phyloP scores from a whole-genome alignment of 2,113 vertebrate species.

The Fregata magnificens region DNA sequence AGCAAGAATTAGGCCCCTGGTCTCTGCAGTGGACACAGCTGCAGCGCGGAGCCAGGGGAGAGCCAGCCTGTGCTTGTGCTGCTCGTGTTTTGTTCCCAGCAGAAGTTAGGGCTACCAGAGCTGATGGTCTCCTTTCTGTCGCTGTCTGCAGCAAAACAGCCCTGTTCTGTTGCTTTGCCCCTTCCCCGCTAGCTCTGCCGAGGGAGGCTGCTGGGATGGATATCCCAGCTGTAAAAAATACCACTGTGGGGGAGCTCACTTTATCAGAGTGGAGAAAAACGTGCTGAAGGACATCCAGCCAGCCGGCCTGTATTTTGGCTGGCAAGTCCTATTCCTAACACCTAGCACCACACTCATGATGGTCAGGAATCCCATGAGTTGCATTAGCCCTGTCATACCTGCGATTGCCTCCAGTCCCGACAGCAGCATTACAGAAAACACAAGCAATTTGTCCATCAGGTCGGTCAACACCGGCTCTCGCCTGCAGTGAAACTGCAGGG shows the following conservation, averaged over 20 bases:
- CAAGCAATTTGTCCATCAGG: background rate
- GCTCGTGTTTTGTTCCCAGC: background rate
- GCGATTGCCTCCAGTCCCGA: background rate
- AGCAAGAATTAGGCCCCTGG: background rate
- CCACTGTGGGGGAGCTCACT: background rate
- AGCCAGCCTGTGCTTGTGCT: background rate
- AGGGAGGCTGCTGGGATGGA: background rate
- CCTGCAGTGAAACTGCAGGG: background rate
- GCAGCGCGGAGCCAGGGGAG: background rate
- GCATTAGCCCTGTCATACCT: background rate
- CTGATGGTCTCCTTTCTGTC: background rate
- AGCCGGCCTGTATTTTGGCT: background rate
- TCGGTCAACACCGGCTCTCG: rapidly evolving
- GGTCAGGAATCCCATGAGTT: background rate
- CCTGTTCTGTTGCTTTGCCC: rapidly evolving
- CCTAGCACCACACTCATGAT: background rate
- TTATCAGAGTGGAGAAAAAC: background rate
- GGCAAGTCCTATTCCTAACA: background rate
- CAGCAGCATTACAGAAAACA: background rate
- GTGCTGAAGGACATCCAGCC: background rate
- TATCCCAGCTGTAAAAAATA: background rate
- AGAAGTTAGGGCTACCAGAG: background rate
- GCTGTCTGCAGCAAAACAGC: background rate
- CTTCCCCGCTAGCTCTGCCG: rapidly evolving
- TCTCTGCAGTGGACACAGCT: background rate